Conservation (phyloP, 2,797 vertebrate genomes). For the Platyrinchus mystaceus region DNA sequence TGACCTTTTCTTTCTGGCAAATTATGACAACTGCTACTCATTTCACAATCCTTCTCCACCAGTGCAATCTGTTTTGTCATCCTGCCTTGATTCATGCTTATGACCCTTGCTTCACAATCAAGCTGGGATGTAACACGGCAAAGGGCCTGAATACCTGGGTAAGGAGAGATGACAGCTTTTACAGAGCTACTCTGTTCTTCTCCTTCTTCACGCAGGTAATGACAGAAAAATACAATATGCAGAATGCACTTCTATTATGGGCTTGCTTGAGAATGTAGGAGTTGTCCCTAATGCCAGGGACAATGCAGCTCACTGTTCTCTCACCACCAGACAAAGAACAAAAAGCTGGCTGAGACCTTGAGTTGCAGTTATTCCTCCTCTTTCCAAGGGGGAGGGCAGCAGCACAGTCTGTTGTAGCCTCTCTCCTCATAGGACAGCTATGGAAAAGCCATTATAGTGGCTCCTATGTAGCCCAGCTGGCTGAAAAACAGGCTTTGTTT, state of each 20-base stretch:
- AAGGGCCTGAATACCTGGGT: neutral
- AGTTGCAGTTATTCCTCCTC: neutral
- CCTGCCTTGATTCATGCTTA: neutral
- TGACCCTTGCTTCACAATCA: neutral
- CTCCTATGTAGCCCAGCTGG: neutral
- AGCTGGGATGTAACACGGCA: neutral
- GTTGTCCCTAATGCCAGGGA: neutral
- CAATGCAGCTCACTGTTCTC: slow-evolving; percentile 17
- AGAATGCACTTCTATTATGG: neutral
- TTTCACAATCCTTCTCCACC: neutral
- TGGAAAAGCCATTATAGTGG: neutral
- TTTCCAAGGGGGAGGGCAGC: neutral
- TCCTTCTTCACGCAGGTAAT: rapidly evolving
- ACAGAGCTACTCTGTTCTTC: neutral
- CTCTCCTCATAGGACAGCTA: neutral
- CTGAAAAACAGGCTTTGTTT: neutral
- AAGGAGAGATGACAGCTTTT: neutral
- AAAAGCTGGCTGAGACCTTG: neutral
- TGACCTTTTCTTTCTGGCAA: neutral
- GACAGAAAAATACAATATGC: neutral
- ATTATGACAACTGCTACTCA: neutral
- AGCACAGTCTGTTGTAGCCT: neutral
- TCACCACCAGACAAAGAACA: neutral
- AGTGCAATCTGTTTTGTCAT: neutral
- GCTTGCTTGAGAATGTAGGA: neutral